phyloP scores from a whole-genome alignment of 2,797 vertebrate species.

The Hydrolagus colliei region DNA sequence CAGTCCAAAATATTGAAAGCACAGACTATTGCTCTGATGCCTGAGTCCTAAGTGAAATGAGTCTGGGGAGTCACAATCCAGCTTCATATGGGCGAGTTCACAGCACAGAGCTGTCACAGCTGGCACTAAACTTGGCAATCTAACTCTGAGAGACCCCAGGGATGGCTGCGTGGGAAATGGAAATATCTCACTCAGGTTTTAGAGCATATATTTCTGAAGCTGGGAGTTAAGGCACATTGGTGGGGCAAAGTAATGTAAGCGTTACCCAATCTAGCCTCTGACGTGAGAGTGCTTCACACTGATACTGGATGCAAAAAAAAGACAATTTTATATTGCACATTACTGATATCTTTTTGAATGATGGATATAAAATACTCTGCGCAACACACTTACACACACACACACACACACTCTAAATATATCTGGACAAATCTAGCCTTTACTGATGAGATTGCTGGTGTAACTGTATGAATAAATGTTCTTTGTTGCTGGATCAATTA shows the following conservation, averaged over 20 bases:
- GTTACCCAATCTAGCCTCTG: too few relatives aligned
- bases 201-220: not conserved
- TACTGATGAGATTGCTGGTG: not conserved
- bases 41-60: not conserved
- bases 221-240: not conserved
- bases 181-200: not conserved
- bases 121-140: not conserved
- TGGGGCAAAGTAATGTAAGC: not conserved
- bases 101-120: not conserved
- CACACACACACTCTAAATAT: not conserved
- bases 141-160: not conserved
- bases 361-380: not conserved
- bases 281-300: not conserved
- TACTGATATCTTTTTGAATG: not conserved
- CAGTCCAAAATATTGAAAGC: not conserved
- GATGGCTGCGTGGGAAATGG: not conserved
- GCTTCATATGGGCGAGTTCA: not conserved
- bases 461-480: not conserved
- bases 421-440: not conserved
- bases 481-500: not conserved
- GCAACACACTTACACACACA: not conserved
- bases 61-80: too few relatives aligned
- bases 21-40: not conserved
- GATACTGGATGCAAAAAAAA: too few relatives aligned
- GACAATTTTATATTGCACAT: not conserved